These are phyloP conservation scores for Pseudomyrmex pallidus DNA, from an alignment of 1,140 invertebrate species.

Conservation along the genomic window DNA sequence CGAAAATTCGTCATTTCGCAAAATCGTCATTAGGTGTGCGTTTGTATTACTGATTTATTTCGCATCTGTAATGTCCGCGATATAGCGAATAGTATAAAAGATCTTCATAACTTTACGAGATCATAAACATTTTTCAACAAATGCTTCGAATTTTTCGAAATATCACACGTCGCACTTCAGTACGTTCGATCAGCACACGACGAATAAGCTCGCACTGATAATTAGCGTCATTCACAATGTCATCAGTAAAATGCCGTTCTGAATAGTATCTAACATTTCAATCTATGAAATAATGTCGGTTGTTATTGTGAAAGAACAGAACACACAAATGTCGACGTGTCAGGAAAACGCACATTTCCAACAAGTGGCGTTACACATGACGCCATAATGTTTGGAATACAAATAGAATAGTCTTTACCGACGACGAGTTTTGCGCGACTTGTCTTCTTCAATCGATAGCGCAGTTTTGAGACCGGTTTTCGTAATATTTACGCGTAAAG, in stretches of 20 bases:
- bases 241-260: not conserved
- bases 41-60: slow-evolving; percentile 4
- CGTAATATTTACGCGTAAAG: not conserved
- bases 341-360: slow-evolving; percentile 40
- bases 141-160: slow-evolving; percentile 3
- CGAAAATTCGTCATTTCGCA: slow-evolving; percentile 63
- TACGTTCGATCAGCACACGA: slow-evolving; percentile 17
- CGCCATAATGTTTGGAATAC: slow-evolving; percentile 44
- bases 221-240: not conserved
- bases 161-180: slow-evolving; percentile 16
- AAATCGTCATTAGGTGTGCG: slow-evolving; percentile 51
- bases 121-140: not conserved
- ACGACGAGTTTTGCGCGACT: not conserved
- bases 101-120: slow-evolving; percentile 3
- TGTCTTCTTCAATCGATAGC: slow-evolving; percentile 37
- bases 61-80: not conserved
- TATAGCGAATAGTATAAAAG: not conserved
- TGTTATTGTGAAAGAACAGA: not conserved
- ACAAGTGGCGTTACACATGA: slow-evolving; percentile 40
- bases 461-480: slow-evolving; percentile 5
- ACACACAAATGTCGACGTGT: slow-evolving; percentile 35
- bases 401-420: slow-evolving; percentile 24
- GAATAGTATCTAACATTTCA: not conserved
- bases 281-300: not conserved
- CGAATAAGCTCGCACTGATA: not conserved